These are phyloP conservation scores for Eurytoma californica DNA, from an alignment of 2,888 invertebrate species.

Conservation along the genomic window DNA sequence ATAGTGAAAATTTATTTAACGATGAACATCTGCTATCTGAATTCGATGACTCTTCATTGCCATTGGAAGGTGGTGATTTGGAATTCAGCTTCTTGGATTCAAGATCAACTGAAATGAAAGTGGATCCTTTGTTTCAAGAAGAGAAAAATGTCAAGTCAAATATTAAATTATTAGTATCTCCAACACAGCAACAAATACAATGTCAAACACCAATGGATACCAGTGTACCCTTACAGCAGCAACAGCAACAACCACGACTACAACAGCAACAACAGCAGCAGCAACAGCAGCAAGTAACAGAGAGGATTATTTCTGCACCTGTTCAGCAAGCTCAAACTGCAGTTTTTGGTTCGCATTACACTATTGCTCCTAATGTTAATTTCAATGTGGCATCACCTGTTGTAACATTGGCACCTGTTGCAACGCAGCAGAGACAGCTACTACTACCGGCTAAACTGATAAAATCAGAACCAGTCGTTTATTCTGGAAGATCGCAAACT, in stretches of 20 bases:
- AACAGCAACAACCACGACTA: constrained; percentile 55
- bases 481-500: constrained; percentile 68
- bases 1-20: constrained; percentile 76
- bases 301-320: constrained; percentile 47
- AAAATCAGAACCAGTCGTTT: constrained; percentile 72
- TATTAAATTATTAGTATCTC: constrained; percentile 58
- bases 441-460: constrained; percentile 72
- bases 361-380: constrained; percentile 70
- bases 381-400: constrained; percentile 72
- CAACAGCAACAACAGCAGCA: constrained; percentile 55
- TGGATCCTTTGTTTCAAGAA: constrained; percentile 51
- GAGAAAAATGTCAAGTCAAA: constrained; percentile 59
- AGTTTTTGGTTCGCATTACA: constrained; percentile 68
- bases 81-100: constrained; percentile 75
- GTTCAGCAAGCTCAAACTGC: constrained; percentile 64
- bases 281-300: constrained; percentile 5
- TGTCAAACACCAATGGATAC: constrained; percentile 36
- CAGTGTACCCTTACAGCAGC: constrained; percentile 35
- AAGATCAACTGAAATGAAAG: constrained; percentile 40
- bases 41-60: constrained; percentile 75
- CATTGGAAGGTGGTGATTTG: constrained; percentile 71
- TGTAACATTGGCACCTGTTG: constrained; percentile 70
- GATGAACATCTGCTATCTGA: constrained; percentile 77
- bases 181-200: constrained; percentile 57
- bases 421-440: constrained; percentile 68